These are phyloP conservation scores for Astreopora myriophthalma DNA, from an alignment of 64 coral and sea anemone species.

Conservation along the genomic window DNA sequence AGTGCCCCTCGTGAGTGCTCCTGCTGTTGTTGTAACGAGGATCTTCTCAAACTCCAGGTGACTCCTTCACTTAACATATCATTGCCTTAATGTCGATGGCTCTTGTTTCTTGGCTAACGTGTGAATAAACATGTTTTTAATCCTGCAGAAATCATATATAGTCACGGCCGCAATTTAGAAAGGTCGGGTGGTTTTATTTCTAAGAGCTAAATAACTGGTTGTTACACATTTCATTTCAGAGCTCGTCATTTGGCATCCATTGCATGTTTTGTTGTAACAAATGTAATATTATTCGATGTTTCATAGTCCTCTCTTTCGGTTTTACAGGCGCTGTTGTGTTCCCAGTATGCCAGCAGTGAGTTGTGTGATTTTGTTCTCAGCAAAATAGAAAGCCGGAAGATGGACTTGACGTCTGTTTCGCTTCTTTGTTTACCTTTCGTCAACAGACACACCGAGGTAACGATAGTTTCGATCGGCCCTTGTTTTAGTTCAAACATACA, in stretches of 20 bases:
- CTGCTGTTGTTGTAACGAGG: conserved; percentile 69
- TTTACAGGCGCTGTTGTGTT: conserved; percentile 51
- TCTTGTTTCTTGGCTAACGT: background rate
- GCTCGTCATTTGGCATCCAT: background rate
- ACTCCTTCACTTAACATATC: background rate
- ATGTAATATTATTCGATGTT: background rate
- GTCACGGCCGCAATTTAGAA: no score
- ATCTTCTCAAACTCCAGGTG: conserved; percentile 68
- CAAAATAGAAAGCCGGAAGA: conserved; percentile 9
- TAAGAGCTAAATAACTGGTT: no score
- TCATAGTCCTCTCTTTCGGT: background rate
- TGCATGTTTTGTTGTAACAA: background rate
- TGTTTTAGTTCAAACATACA: background rate
- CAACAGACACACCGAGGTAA: conserved; percentile 28
- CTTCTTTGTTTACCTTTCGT: conserved; percentile 53
- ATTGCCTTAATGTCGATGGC: background rate
- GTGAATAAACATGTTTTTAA: no score
- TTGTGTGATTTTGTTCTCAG: conserved; percentile 44
- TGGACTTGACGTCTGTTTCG: conserved; percentile 18
- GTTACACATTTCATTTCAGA: background rate
- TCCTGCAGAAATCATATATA: no score
- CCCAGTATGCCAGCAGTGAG: conserved; percentile 8
- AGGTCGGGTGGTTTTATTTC: no score
- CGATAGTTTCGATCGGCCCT: background rate
- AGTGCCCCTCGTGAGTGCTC: background rate